phyloP scores from a whole-genome alignment of 1,140 invertebrate genomes.

The Saccostrea cuccullata region DNA sequence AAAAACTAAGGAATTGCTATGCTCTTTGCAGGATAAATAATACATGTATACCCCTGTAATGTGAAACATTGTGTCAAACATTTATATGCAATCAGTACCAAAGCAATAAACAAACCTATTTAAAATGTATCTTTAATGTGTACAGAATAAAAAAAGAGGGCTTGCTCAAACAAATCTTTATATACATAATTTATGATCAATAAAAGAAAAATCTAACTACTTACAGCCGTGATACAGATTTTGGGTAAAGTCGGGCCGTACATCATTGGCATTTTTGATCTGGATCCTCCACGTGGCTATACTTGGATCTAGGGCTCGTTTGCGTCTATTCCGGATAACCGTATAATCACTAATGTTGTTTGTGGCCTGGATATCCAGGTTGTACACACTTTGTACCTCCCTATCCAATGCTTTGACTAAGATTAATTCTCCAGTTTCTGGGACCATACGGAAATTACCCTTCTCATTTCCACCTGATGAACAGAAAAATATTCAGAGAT shows the following conservation, averaged over 20 bases:
- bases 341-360: constrained; percentile 71
- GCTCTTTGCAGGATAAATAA: too few relatives aligned
- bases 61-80: too few relatives aligned
- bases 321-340: constrained; percentile 60
- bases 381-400: constrained; percentile 57
- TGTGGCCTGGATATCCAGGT: constrained; percentile 66
- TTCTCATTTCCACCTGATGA: constrained; percentile 69
- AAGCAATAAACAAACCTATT: too few relatives aligned
- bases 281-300: constrained; percentile 63
- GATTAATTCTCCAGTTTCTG: constrained; percentile 55
- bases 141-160: background rate
- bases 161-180: background rate
- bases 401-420: constrained; percentile 61
- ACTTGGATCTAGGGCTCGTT: constrained; percentile 63
- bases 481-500: background rate
- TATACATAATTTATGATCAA: background rate
- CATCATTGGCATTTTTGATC: constrained; percentile 69
- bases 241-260: constrained; percentile 66
- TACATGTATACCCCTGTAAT: too few relatives aligned
- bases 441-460: constrained; percentile 57
- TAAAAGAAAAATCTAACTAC: constrained; percentile 42
- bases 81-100: too few relatives aligned
- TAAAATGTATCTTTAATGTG: too few relatives aligned
- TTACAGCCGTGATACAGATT: constrained; percentile 70
- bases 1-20: too few relatives aligned